A percentile compares a stretch with the other conserved stretches of the same genome.
phyloP scores from a whole-genome alignment of 1,140 invertebrate species.

The Drosophila paulistorum region DNA sequence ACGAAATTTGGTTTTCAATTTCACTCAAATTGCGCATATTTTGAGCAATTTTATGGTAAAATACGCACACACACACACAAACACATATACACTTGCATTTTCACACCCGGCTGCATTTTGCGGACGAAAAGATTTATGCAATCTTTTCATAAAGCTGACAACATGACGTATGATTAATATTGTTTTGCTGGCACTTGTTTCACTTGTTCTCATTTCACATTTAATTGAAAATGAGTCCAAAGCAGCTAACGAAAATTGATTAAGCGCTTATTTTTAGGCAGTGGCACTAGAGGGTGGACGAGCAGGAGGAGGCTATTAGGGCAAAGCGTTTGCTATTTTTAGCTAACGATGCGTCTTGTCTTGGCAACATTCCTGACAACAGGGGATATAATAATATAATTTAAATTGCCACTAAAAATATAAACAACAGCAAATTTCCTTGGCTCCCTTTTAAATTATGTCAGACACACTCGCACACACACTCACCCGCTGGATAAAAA shows the following conservation, averaged over 20 bases:
- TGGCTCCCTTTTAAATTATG: conserved; percentile 47
- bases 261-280: conserved; percentile 56
- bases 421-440: conserved; percentile 43
- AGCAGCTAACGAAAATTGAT: conserved; percentile 38
- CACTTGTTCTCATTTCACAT: conserved; percentile 30
- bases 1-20: conserved; percentile 55
- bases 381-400: conserved; percentile 24
- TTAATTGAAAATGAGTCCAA: conserved; percentile 63
- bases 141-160: conserved; percentile 71
- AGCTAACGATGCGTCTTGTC: conserved; percentile 28
- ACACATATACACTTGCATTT: conserved; percentile 28
- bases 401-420: conserved; percentile 73
- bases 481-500: conserved; percentile 17
- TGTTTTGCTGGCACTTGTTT: conserved; percentile 17
- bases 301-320: conserved; percentile 3
- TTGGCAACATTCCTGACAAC: conserved; percentile 30
- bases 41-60: conserved; percentile 60
- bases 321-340: conserved; percentile 48
- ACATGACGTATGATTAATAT: conserved; percentile 77
- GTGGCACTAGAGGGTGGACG: not conserved
- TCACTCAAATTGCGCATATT: conserved; percentile 58
- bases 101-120: conserved; percentile 60
- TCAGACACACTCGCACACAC: conserved; percentile 35
- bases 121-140: conserved; percentile 68
- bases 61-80: conserved; percentile 5